Conservation (phyloP, 2,888 invertebrate genomes). For the Lobophora halterata region DNA sequence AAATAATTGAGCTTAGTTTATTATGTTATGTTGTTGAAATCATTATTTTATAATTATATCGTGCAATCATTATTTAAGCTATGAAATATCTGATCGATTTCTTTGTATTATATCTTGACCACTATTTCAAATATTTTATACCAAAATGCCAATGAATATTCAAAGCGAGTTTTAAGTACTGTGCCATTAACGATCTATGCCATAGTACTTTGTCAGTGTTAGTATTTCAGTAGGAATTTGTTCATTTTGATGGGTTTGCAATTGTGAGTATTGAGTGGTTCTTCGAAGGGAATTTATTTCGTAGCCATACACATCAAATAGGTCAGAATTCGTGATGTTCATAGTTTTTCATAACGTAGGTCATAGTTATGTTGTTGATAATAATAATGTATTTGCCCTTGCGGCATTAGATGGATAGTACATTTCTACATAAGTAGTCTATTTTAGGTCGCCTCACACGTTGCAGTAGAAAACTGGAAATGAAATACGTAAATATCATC, state of each 20-base stretch:
- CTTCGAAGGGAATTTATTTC: constrained; percentile 41
- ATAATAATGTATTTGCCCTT: constrained; percentile 54
- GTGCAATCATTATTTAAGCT: constrained; percentile 46
- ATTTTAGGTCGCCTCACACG: constrained; percentile 66
- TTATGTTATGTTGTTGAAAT: constrained; percentile 56
- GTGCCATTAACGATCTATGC: constrained; percentile 43
- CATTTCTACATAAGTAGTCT: constrained; percentile 71
- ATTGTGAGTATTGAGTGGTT: constrained; percentile 39
- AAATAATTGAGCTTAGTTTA: constrained; percentile 61
- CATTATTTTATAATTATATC: constrained; percentile 45
- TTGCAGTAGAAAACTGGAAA: constrained; percentile 40
- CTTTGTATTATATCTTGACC: constrained; percentile 27
- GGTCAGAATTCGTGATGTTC: constrained; percentile 63
- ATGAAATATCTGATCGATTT: constrained; percentile 35
- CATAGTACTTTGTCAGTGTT: constrained; percentile 37
- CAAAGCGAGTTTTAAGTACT: constrained; percentile 34
- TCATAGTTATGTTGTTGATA: constrained; percentile 72
- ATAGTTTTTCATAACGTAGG: constrained; percentile 67
- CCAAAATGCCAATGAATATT: constrained; percentile 41
- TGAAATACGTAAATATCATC: constrained; percentile 44
- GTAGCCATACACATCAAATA: constrained; percentile 49
- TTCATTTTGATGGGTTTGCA: constrained; percentile 40
- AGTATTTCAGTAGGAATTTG: constrained; percentile 9
- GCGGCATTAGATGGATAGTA: constrained; percentile 61
- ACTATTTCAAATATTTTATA: constrained; percentile 44